Percentiles rank a stretch among this genome's conserved stretches.
Evolutionary conservation across 2,113 vertebrate species (phyloP).

Genomic region (Thamnaconus septentrionalis): DNA sequence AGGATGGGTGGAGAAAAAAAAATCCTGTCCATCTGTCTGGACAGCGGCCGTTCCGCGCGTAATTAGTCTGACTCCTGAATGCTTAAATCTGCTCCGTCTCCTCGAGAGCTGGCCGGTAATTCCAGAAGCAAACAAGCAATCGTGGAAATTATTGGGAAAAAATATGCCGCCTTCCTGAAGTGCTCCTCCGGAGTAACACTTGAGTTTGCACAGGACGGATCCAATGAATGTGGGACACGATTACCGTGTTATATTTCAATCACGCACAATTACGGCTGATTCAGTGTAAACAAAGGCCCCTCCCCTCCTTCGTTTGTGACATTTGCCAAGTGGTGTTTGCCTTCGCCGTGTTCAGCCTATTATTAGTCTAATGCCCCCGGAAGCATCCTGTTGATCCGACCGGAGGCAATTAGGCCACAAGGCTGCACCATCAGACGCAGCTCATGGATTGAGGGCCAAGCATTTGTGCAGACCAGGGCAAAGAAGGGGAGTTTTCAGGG

Average conservation of each 20-base stretch:
- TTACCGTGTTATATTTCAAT: conserved; percentile 69
- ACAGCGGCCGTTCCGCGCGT: conserved; percentile 53
- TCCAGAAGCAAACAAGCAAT: conserved; percentile 64
- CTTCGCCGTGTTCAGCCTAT: conserved; percentile 38
- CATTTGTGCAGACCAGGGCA: too few relatives aligned
- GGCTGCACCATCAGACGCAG: conserved; percentile 1
- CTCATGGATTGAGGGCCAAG: too few relatives aligned
- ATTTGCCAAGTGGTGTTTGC: conserved; percentile 73
- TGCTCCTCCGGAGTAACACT: conserved; percentile 47
- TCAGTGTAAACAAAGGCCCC: conserved; percentile 54
- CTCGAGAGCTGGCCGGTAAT: conserved; percentile 42
- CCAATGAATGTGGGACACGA: conserved; percentile 47
- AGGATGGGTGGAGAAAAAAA: not conserved
- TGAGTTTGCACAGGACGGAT: conserved; percentile 48
- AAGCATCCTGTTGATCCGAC: conserved; percentile 58
- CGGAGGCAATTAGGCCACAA: conserved; percentile 32
- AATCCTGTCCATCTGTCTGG: conserved; percentile 46
- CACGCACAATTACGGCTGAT: conserved; percentile 69
- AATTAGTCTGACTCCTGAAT: conserved; percentile 66
- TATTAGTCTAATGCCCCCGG: conserved; percentile 53
- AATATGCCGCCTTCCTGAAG: conserved; percentile 51
- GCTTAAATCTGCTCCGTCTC: conserved; percentile 14
- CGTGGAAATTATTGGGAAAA: conserved; percentile 57
- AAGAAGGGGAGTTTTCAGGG: too few relatives aligned
- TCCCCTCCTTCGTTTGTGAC: conserved; percentile 60